Evolutionary conservation across 1,140 invertebrate species (phyloP), one percentile per base, ranked within the genome.

Genomic region (Pseudomyrmex gracilis): DNA sequence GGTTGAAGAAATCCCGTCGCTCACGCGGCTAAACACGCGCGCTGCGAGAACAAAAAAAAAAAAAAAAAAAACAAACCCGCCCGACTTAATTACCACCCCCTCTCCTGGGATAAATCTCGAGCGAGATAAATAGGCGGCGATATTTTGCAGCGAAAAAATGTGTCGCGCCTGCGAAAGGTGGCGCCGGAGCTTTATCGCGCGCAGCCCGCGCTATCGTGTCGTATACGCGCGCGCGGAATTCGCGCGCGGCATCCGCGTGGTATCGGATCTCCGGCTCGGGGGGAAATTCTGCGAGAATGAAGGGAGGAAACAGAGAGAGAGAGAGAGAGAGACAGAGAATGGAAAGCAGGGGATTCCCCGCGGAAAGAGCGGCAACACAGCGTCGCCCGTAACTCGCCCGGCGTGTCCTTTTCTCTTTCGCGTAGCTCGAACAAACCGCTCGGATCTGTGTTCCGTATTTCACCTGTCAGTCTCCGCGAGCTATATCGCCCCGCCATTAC

Each of bases 381-480:
- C 71, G 73, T 66, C 83, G 86, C 66, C 83, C 87, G 88, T 85
- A 85, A 85, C 83, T 78, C 66, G 49, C 60, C 53, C 76, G 51
- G 61, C 58, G 34, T 43, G 66, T 70, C 43, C 53, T 67, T 22
- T 15, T 43, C 58, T 66, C 66, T 53, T 24, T 10, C 20, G 45
- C 53, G n/a, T 66, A 47, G 71, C 76, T 80, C 71, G 76, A 80
- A 80, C 76, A 80, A 80, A 80, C 70, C 66, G 55, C 55, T n/a
- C 76, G 76, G 76, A 80, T 80, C 66, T 60, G 76, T 60, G 76
- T 80, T 80, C 76, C 76, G 76, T 80, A 80, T 80, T 80, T 80
- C 66, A 80, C 76, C n/a, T 71, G 76, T 80, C 76, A 80, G 66
- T 80, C 76, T 80, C 15, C 53, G 66, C 53, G 51, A 47, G 76